These are phyloP conservation scores for Vulpes lagopus DNA, from an alignment of 2,113 vertebrate genomes.

Conservation along the genomic window DNA sequence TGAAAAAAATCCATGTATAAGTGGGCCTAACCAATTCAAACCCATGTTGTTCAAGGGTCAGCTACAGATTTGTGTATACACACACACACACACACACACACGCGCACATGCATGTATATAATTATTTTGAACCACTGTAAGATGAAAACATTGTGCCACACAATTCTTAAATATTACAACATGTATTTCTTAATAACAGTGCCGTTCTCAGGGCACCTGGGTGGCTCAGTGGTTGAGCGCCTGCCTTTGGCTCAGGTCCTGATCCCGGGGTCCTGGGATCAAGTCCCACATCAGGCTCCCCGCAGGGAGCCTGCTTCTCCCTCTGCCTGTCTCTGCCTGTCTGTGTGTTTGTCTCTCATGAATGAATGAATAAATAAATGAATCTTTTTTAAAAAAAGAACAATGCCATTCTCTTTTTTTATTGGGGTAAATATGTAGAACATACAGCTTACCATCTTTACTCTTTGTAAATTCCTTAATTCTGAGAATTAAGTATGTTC, in stretches of 20 bases:
- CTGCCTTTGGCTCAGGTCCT: no score
- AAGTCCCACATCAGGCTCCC: no score
- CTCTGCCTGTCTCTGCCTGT: no score
- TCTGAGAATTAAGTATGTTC: background rate
- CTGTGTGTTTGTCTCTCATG: no score
- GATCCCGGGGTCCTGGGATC: no score
- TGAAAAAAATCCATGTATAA: background rate
- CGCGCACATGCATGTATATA: background rate
- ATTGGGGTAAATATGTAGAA: background rate
- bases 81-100: background rate
- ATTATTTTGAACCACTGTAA: background rate
- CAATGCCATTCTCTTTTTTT: background rate
- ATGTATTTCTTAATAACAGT: background rate
- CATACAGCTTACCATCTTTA: background rate
- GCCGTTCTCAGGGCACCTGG: background rate
- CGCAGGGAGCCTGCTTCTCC: no score
- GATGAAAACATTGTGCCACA: background rate
- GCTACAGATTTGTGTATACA: background rate
- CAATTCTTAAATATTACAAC: background rate
- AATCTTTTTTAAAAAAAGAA: background rate
- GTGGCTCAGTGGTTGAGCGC: no score
- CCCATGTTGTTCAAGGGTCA: background rate
- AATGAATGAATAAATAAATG: no score
- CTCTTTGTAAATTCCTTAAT: background rate
- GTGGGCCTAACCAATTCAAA: background rate